Evolutionary conservation across 2,797 vertebrate genomes (phyloP).

Genomic region (Gallirallus australis): DNA sequence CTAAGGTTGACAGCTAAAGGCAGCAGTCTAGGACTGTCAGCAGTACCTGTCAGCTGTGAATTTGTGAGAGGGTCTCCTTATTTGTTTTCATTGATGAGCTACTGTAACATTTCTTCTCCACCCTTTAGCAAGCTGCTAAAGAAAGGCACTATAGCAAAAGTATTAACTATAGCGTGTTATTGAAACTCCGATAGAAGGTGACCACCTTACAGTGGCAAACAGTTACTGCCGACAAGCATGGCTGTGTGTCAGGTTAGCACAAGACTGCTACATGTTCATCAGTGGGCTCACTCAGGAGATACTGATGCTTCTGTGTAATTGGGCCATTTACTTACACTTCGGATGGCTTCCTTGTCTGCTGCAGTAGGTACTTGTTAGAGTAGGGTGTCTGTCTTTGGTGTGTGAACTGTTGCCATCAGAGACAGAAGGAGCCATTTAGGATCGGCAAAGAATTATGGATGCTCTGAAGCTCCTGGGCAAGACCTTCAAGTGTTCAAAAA

Average conservation of each 20-base stretch:
- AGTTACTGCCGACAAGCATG: neutral
- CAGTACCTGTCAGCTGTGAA: neutral
- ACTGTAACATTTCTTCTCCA: neutral
- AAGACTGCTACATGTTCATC: neutral
- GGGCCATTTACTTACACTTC: neutral
- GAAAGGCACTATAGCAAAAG: neutral
- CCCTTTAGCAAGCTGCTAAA: neutral
- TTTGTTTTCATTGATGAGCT: neutral
- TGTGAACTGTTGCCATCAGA: neutral
- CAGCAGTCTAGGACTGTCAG: neutral
- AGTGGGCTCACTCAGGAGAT: neutral
- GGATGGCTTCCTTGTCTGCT: neutral
- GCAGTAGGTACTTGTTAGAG: neutral
- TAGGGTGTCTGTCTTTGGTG: neutral
- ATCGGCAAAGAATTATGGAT: fast-evolving
- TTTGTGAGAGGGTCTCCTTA: neutral
- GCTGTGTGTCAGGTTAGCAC: neutral
- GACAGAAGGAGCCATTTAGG: neutral
- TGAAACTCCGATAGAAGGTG: neutral
- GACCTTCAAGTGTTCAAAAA: neutral
- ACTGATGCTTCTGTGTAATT: neutral
- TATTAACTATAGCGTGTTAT: neutral
- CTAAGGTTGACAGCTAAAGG: neutral
- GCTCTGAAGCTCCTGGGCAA: neutral
- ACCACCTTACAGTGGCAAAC: neutral